Evolutionary conservation across 2,113 vertebrate genomes (phyloP).

Genomic region (Scomber scombrus): DNA sequence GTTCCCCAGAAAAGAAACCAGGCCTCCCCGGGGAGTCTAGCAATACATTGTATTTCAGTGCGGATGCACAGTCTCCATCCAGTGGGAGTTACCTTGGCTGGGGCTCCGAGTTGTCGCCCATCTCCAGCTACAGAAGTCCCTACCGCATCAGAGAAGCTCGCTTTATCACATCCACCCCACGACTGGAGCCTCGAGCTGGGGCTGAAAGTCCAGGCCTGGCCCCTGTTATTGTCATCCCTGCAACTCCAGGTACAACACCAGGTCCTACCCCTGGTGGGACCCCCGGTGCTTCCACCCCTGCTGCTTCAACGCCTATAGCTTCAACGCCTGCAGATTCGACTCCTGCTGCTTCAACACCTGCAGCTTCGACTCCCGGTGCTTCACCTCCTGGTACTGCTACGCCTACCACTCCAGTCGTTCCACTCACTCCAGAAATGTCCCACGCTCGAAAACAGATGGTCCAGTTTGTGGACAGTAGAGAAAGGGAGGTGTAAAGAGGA

Average conservation of each 20-base stretch:
- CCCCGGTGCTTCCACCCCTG: slow-evolving; percentile 47
- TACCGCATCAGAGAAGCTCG: slow-evolving; percentile 81
- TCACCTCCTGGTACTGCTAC: slow-evolving; percentile 14
- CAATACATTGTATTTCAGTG: slow-evolving; percentile 78
- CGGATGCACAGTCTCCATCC: slow-evolving; percentile 77
- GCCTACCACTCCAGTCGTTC: slow-evolving; percentile 56
- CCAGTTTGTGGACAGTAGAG: slow-evolving; percentile 75
- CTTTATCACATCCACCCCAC: slow-evolving; percentile 76
- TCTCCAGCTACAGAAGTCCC: slow-evolving; percentile 80
- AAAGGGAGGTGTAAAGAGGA: slow-evolving; percentile 68
- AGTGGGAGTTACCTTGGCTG: slow-evolving; percentile 82
- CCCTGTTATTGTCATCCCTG: slow-evolving; percentile 74
- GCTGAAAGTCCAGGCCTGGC: slow-evolving; percentile 58
- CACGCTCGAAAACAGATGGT: slow-evolving; percentile 80
- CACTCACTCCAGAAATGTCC: slow-evolving; percentile 76
- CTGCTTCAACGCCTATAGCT: slow-evolving; percentile 16
- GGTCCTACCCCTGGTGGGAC: slow-evolving; percentile 65
- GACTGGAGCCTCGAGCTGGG: slow-evolving; percentile 55
- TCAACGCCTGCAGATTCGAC: slow-evolving; percentile 45
- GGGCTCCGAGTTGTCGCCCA: slow-evolving; percentile 82
- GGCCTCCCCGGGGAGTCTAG: slow-evolving; percentile 64
- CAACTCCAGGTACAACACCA: slow-evolving; percentile 78
- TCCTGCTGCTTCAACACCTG: slow-evolving; percentile 11
- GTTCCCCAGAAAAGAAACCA: slow-evolving; percentile 70
- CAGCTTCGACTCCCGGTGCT: neutral